Conservation (phyloP, 2,113 vertebrate species). For the Tupaia chinensis region DNA sequence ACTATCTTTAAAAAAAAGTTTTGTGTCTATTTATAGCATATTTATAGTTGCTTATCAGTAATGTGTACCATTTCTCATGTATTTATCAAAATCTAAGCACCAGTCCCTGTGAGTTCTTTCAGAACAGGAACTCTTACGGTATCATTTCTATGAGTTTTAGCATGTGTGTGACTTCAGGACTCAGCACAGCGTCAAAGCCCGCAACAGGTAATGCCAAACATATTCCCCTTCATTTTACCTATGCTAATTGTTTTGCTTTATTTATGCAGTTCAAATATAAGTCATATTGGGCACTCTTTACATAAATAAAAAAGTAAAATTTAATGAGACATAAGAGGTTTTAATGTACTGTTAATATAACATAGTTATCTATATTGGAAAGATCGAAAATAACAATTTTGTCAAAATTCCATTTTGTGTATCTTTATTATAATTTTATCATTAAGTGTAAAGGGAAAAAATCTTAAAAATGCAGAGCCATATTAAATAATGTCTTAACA, state of each 20-base stretch:
- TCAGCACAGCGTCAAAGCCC: neutral
- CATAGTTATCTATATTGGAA: neutral
- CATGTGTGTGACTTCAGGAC: neutral
- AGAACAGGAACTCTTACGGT: neutral
- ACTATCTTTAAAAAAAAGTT: neutral
- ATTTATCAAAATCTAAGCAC: neutral
- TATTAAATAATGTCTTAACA: neutral
- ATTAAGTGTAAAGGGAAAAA: neutral
- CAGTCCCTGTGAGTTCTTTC: neutral
- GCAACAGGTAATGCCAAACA: neutral
- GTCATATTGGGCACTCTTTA: neutral
- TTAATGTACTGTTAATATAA: neutral
- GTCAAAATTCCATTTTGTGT: neutral
- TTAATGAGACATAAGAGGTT: neutral
- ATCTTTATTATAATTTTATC: neutral
- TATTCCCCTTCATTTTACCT: neutral
- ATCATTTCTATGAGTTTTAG: neutral
- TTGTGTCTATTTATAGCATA: neutral
- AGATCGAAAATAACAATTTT: neutral
- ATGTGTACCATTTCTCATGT: neutral
- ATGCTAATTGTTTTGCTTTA: neutral
- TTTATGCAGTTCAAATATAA: neutral
- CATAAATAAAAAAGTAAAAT: neutral
- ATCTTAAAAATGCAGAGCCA: neutral
- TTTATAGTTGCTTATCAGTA: neutral